Conservation (phyloP, 2,888 invertebrate genomes). For the Perizoma affinitatum region DNA sequence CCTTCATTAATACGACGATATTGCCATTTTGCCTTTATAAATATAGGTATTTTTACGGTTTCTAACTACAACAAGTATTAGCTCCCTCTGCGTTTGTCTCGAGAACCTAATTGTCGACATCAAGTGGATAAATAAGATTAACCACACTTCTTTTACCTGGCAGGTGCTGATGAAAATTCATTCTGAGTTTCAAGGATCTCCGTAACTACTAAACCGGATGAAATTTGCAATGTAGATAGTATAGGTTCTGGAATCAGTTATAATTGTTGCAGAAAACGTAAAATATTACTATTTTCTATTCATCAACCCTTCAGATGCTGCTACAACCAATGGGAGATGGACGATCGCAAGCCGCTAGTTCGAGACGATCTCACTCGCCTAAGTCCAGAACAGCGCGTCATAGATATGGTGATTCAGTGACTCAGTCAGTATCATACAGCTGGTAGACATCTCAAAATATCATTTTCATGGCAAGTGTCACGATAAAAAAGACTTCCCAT, state of each 20-base stretch:
- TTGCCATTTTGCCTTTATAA: too few species aligned
- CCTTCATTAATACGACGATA: too few species aligned
- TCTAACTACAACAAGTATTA: too few species aligned
- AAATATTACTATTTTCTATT: neutral
- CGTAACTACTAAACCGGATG: too few species aligned
- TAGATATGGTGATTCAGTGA: conserved; percentile 53
- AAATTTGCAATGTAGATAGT: too few species aligned
- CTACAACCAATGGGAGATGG: conserved; percentile 62
- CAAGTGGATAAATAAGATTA: conserved; percentile 75
- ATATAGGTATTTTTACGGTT: too few species aligned
- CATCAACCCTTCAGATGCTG: conserved; percentile 48
- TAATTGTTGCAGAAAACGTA: too few species aligned
- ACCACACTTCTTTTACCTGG: conserved; percentile 68
- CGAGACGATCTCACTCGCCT: conserved; percentile 56
- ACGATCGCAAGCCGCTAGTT: conserved; percentile 53
- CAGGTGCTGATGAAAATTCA: conserved; percentile 71
- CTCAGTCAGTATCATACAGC: neutral
- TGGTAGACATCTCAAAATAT: too few species aligned
- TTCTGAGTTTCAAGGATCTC: conserved; percentile 7
- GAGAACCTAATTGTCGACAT: conserved; percentile 65
- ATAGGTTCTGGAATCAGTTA: too few species aligned
- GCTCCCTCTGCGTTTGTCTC: conserved; percentile 50
- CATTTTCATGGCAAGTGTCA: too few species aligned
- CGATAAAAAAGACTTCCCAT: too few species aligned
- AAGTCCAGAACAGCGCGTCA: conserved; percentile 53